Conservation (phyloP, 2,888 invertebrate genomes). For the Limnephilus marmoratus region DNA sequence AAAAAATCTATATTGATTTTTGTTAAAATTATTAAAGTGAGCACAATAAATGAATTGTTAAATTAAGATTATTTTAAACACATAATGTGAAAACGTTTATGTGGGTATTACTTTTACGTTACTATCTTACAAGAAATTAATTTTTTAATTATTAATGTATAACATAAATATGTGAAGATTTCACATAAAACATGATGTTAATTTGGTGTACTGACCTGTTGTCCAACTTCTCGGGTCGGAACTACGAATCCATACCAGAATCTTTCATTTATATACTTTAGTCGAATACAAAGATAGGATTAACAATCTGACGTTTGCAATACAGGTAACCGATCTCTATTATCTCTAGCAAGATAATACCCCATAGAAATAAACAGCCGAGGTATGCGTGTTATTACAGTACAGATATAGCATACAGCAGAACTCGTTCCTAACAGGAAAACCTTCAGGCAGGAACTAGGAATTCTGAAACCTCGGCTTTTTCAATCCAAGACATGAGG, state of each 20-base stretch:
- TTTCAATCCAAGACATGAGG: too few species aligned
- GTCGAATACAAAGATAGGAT: neutral
- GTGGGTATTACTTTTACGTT: neutral
- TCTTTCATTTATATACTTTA: neutral
- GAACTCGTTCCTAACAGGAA: too few species aligned
- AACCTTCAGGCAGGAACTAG: too few species aligned
- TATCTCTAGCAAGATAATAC: neutral
- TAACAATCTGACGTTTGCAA: neutral
- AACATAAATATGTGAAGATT: neutral
- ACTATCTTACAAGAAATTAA: neutral
- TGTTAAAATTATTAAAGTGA: neutral
- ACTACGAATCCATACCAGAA: neutral
- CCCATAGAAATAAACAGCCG: neutral
- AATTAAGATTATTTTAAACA: too few species aligned
- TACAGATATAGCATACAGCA: neutral
- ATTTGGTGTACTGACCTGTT: neutral
- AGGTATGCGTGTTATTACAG: neutral
- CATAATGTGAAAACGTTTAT: too few species aligned
- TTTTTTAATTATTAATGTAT: neutral
- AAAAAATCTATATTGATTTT: neutral
- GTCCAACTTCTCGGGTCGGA: neutral
- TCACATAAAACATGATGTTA: neutral
- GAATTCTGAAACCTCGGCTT: too few species aligned
- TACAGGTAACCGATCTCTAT: neutral
- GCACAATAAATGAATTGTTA: too few species aligned